Evolutionary conservation across 2,113 vertebrate species (phyloP), one percentile per base, ranked within the genome.

Genomic region (Bambusicola thoracicus): DNA sequence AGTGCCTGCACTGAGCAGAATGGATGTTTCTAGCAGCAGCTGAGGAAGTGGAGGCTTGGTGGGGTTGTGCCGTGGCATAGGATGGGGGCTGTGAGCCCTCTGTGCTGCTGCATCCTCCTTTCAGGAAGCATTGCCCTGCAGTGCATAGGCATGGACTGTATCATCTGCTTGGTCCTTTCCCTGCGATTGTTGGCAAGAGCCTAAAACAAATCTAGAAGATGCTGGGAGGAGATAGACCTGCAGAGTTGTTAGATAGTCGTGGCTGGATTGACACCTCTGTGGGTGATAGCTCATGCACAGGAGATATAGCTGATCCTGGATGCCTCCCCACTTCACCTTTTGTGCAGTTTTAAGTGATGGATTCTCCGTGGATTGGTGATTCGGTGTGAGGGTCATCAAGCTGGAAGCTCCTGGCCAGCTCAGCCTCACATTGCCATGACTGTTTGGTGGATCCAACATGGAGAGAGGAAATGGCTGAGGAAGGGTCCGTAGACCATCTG

Each of bases 341-440:
- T 74, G 51, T 93, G 77, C 69, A 74, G 32, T n/a, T 95, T 81
- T 56, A 84, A 81, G 77, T 75, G 84, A 89, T 65, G 46, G 65
- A 67, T 84, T 83, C 89, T 88, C 89, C 0, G 0, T 78, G 73
- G 84, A 88, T 53, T 61, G 2, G 0, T 86, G 80, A 68, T 90
- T 92, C 86, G 70, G 56, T 49, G 46, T 53, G 16, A 65, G 70
- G 77, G 59, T 17, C 30, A 4, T 11, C 51, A 53, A 38, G 21
- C 36, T 61, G 55, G 75, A 46, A 51, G 46, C n/a, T 79, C 72
- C 43, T 18, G 66, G 53, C 63, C 27, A 6, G 30, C 59, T 77
- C 86, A 44, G 51, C 12, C 51, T 44, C 68, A 86, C 66, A 74
- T 90, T 70, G 61, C 80, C 25, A 65, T n/a, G 59, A 44, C 55